Percentiles rank a stretch among this genome's conserved stretches.
These are phyloP conservation scores for Nephrotoma appendiculata DNA, from an alignment of 2,888 invertebrate species.

Conservation along the genomic window DNA sequence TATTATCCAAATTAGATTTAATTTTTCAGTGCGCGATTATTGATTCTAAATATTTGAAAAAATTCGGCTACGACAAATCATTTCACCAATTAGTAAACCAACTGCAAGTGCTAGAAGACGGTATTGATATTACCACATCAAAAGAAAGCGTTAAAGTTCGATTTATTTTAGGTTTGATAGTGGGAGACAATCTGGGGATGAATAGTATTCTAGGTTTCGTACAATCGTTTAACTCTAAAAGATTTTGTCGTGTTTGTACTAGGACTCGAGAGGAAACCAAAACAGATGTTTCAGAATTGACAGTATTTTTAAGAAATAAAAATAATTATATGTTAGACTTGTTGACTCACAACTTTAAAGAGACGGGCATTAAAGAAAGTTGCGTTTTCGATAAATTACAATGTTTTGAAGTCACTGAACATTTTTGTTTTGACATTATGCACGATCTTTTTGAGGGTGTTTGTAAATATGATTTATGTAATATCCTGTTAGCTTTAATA, in stretches of 20 bases:
- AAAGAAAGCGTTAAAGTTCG: constrained; percentile 10
- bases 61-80: too few relatives aligned
- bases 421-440: constrained; percentile 15
- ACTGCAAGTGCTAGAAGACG: neutral
- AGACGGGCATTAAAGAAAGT: constrained; percentile 5
- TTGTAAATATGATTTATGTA: constrained; percentile 12
- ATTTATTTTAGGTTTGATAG: constrained; percentile 15
- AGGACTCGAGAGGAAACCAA: constrained; percentile 11
- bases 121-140: neutral
- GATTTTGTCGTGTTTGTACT: neutral
- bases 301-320: constrained; percentile 10
- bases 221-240: constrained; percentile 14
- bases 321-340: constrained; percentile 12
- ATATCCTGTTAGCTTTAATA: constrained; percentile 9
- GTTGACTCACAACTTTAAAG: constrained; percentile 9
- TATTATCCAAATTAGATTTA: too few relatives aligned
- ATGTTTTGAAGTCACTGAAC: constrained; percentile 4
- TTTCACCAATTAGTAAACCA: neutral
- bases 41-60: too few relatives aligned
- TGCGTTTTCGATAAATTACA: neutral
- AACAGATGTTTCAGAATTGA: constrained; percentile 6
- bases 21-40: too few relatives aligned
- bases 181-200: constrained; percentile 16
- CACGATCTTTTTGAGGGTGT: too few relatives aligned
- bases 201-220: constrained; percentile 14